Evolutionary conservation across 2,888 invertebrate species (phyloP).

Genomic region (Cephus nigrinus): DNA sequence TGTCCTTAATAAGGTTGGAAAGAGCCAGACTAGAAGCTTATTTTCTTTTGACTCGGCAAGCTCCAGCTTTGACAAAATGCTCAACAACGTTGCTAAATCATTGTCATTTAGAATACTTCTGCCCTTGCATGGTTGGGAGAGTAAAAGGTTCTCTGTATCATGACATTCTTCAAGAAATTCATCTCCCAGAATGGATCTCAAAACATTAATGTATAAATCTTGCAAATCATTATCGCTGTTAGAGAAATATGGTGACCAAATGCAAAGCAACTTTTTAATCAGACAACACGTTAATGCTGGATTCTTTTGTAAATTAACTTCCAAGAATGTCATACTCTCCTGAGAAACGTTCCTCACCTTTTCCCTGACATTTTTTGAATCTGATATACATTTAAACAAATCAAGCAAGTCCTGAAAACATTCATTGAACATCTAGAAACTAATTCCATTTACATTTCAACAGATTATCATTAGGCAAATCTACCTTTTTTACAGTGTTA

Average conservation of each 20-base stretch:
- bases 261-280: constrained; percentile 50
- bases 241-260: constrained; percentile 38
- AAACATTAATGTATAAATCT: constrained; percentile 44
- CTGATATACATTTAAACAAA: constrained; percentile 33
- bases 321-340: constrained; percentile 65
- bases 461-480: background rate
- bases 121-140: constrained; percentile 1
- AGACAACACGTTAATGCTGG: constrained; percentile 59
- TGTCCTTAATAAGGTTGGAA: constrained; percentile 41
- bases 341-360: constrained; percentile 59
- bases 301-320: constrained; percentile 65
- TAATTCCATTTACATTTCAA: background rate
- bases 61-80: constrained; percentile 53
- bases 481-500: constrained; percentile 31
- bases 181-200: constrained; percentile 28
- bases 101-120: constrained; percentile 15
- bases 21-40: constrained; percentile 45
- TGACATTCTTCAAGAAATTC: constrained; percentile 11
- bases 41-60: constrained; percentile 43
- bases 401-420: constrained; percentile 40
- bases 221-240: constrained; percentile 43
- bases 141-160: constrained; percentile 10
- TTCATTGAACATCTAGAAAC: background rate
- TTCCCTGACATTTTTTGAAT: constrained; percentile 21
- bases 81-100: constrained; percentile 37